Evolutionary conservation across 2,797 vertebrate species (phyloP), one percentile per base, ranked within the genome.

Genomic region (Ptychobarbus kaznakovi): DNA sequence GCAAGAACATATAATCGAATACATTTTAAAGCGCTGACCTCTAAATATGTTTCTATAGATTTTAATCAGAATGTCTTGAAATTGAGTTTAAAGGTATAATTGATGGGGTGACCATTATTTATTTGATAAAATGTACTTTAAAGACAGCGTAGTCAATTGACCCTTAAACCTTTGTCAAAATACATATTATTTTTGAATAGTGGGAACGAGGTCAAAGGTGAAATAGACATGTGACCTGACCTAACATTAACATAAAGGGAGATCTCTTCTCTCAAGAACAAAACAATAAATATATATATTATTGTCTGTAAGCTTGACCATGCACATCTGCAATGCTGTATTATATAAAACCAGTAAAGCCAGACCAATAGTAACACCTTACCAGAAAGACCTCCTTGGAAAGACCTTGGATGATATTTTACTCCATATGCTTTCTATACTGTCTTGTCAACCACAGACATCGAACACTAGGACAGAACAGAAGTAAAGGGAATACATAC

Each of bases 261-360:
- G 63, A 80, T 81, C 66, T 75, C 9, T 77, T 49, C 32, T 44
- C 44, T 74, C 9, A 86, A 73, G 25, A 35, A 58, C 56, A 49
- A 15, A 87, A 87, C 83, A 88, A 32, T 32, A 32, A 32, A 32
- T 32, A 3, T 32, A 32, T 32, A 32, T 32, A 32, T 32, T 32
- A 76, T 90, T 89, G 77, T 90, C 86, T 88, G 88, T 91, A 88
- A 88, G 83, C 72, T 86, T 89, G 87, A 92, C 88, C 86, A 87
- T 80, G 87, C 77, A 88, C 89, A 89, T 89, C 75, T 85, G 44
- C 84, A 22, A 8, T 51, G 12, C 69, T 73, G 16, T 46, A 73
- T 83, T 35, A 35, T 53, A 35, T 13, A 20, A 75, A 58, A 35
- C 16, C 16, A 66, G 16, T 53, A 44, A 44, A 74, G 4, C 4